Evolutionary conservation across 1,140 invertebrate species (phyloP), one percentile per base, ranked within the genome.

Genomic region (Drosophila littoralis): DNA sequence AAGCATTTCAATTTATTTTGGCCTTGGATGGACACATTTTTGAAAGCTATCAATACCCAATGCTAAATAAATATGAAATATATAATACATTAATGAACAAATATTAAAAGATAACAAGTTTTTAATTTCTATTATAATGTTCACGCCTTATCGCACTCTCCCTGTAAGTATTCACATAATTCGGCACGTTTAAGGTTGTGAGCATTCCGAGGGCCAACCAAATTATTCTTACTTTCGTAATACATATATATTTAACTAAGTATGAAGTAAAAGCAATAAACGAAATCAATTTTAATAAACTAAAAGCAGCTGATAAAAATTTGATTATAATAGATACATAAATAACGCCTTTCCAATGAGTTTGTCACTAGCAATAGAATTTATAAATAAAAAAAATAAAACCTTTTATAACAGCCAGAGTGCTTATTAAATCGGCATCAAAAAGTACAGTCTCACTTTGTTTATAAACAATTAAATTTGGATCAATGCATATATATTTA

Each of bases 291-390:
- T 46, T 12, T n/a, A 55, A 61, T 32, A 42, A 61, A 61, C 40
- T 50, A 42, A 61, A 69, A 61, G 69, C 55, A 60, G 55, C 70
- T 68, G 32, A 67, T 61, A 74, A 55, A 51, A 17, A 13, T 52
- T 61, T 35, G 17, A 42, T 55, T 50, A 67, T 71, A 64, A 71
- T 33, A 59, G 60, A 50, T 48, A 71, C 13, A 36, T 38, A 59
- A 15, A 71, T 43, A 71, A 71, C 36, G 46, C 7, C 33, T 36
- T 43, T 15, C 6, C 38, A 17, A 55, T 65, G 17, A 72, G 48
- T 52, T 45, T 72, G 63, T 72, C 46, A 72, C 8, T 69, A 74
- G 71, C 28, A 36, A 74, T 74, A 74, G 71, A 61, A 69, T 38
- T 43, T 28, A 74, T 74, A 63, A 74, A 74, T 7, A 48, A 69